Evolutionary conservation across 2,797 vertebrate species (phyloP).

Genomic region (Streptopelia turtur): DNA sequence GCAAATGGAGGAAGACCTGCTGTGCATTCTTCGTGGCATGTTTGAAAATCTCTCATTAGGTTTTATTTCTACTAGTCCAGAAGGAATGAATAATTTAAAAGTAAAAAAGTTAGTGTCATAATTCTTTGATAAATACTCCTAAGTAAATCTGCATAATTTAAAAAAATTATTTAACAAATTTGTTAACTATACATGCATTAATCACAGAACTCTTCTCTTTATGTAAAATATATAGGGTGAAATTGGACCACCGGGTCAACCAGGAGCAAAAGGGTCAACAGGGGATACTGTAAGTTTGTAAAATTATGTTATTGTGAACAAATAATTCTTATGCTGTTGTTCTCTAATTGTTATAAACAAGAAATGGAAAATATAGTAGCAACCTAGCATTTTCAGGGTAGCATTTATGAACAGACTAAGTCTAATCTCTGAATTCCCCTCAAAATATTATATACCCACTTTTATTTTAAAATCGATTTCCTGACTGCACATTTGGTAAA

Average conservation of each 20-base stretch:
- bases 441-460: not conserved
- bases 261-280: conserved; percentile 84
- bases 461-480: not conserved
- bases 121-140: not conserved
- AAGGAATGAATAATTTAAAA: not conserved
- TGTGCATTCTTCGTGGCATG: not conserved
- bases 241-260: conserved; percentile 82
- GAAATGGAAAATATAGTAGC: not conserved
- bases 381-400: not conserved
- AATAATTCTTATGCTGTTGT: not conserved
- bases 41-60: not conserved
- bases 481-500: not conserved
- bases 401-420: not conserved
- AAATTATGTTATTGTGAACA: not conserved
- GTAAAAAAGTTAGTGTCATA: not conserved
- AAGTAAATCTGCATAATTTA: not conserved
- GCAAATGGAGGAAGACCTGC: not conserved
- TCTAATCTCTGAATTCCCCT: not conserved
- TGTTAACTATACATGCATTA: not conserved
- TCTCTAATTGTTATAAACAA: not conserved
- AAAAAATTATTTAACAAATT: not conserved
- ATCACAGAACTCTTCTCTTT: not conserved
- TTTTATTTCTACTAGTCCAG: not conserved
- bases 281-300: conserved; percentile 84
- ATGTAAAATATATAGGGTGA: conserved; percentile 85